Conservation (phyloP, 2,888 invertebrate genomes). For the Andrena haemorrhoa region DNA sequence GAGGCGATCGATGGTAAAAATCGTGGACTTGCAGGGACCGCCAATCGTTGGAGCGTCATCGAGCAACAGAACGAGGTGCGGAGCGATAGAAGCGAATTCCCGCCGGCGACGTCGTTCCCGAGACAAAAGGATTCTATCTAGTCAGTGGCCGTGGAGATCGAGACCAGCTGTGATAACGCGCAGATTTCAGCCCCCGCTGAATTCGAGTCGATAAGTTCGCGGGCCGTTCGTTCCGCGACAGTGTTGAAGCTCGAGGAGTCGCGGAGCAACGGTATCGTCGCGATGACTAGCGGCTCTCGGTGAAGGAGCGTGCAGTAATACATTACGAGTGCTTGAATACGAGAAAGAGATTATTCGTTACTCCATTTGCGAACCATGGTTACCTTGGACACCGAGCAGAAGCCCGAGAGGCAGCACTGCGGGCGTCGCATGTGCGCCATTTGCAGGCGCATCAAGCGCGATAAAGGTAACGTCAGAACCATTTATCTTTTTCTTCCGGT, state of each 20-base stretch:
- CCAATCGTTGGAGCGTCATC: slow-evolving; percentile 59
- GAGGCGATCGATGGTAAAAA: slow-evolving; percentile 41
- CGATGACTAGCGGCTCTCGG: slow-evolving; percentile 19
- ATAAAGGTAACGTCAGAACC: slow-evolving; percentile 79
- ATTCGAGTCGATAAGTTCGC: background rate
- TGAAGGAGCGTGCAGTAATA: slow-evolving; percentile 27
- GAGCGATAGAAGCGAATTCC: slow-evolving; percentile 38
- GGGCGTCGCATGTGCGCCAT: slow-evolving; percentile 84
- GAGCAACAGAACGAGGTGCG: slow-evolving; percentile 47
- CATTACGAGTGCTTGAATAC: slow-evolving; percentile 17
- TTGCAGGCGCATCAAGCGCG: slow-evolving; percentile 84
- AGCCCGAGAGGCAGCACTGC: slow-evolving; percentile 84
- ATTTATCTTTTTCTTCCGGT: background rate
- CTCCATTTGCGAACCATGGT: slow-evolving; percentile 78
- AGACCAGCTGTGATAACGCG: slow-evolving; percentile 45
- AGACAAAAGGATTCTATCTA: slow-evolving; percentile 49
- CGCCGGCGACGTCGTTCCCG: slow-evolving; percentile 31
- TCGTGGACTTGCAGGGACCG: slow-evolving; percentile 68
- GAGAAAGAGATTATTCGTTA: slow-evolving; percentile 42
- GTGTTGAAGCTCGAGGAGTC: slow-evolving; percentile 13
- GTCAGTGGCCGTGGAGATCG: slow-evolving; percentile 46
- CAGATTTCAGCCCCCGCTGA: background rate
- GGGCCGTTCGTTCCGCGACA: slow-evolving; percentile 3
- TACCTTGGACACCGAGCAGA: slow-evolving; percentile 84
- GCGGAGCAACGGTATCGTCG: background rate